Conservation (phyloP, 2,113 vertebrate genomes). For the Semicossyphus pulcher region DNA sequence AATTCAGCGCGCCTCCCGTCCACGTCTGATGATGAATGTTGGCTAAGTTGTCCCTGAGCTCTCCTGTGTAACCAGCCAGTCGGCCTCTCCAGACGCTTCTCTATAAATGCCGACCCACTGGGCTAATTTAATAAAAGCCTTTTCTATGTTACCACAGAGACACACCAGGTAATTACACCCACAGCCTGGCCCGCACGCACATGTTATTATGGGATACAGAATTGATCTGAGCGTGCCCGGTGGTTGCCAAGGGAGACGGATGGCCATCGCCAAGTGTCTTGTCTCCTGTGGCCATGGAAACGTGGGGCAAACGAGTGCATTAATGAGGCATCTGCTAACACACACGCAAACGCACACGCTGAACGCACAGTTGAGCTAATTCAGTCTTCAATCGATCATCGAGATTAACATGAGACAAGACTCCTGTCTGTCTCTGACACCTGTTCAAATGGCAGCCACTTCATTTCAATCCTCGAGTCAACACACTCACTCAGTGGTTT, state of each 20-base stretch:
- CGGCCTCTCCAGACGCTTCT: slow-evolving; percentile 62
- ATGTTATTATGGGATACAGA: slow-evolving; percentile 69
- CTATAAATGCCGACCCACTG: slow-evolving; percentile 72
- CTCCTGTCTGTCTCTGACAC: slow-evolving; percentile 29
- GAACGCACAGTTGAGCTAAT: slow-evolving; percentile 48
- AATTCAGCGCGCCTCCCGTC: not conserved
- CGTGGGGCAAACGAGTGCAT: slow-evolving; percentile 36
- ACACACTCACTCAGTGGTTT: slow-evolving; percentile 40
- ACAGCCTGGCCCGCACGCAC: slow-evolving; percentile 36
- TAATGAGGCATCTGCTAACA: slow-evolving; percentile 31
- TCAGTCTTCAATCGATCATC: slow-evolving; percentile 44
- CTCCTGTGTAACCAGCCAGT: slow-evolving; percentile 51
- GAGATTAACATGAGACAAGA: slow-evolving; percentile 28
- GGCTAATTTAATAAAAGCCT: slow-evolving; percentile 79
- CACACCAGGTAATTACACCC: slow-evolving; percentile 74
- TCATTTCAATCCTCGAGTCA: slow-evolving; percentile 49
- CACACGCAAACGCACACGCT: slow-evolving; percentile 6
- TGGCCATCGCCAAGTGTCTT: slow-evolving; percentile 43
- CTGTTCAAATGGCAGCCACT: slow-evolving; percentile 54
- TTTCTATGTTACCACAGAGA: slow-evolving; percentile 72
- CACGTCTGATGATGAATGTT: slow-evolving; percentile 34
- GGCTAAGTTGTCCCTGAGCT: slow-evolving; percentile 24
- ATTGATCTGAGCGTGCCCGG: slow-evolving; percentile 57
- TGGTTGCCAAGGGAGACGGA: slow-evolving; percentile 65
- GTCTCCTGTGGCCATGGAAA: slow-evolving; percentile 44